Evolutionary conservation across 37 sponge, comb jelly and placozoan genomes (phyloP).

Genomic region (Aplysina aerophoba): DNA sequence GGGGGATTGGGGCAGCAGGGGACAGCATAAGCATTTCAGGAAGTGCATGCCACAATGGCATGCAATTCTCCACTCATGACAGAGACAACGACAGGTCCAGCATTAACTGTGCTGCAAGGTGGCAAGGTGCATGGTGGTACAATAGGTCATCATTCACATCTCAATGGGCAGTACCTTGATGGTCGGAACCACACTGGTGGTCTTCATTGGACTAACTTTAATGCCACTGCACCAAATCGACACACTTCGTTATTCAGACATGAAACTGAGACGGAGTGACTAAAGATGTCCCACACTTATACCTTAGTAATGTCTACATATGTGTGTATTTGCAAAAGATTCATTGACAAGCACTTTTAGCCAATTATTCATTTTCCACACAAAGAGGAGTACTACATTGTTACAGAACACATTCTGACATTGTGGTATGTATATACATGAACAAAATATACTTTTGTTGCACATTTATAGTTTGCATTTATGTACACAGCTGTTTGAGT

Average conservation of each 20-base stretch:
- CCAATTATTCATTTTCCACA: too few relatives aligned
- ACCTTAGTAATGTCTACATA: too few relatives aligned
- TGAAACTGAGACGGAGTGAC: slow-evolving; percentile 17
- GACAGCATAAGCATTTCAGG: too few relatives aligned
- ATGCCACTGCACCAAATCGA: neutral
- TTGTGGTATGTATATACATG: too few relatives aligned
- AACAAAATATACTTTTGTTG: too few relatives aligned
- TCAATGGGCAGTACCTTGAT: neutral
- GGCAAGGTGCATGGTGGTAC: slow-evolving; percentile 27
- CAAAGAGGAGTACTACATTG: too few relatives aligned
- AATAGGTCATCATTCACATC: neutral
- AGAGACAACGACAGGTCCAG: slow-evolving; percentile 4
- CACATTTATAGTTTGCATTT: too few relatives aligned
- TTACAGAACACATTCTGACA: too few relatives aligned
- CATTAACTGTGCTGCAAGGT: neutral
- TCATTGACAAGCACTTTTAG: too few relatives aligned
- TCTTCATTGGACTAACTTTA: neutral
- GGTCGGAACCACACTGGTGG: neutral
- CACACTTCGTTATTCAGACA: slow-evolving; percentile 2
- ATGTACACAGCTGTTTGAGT: too few relatives aligned
- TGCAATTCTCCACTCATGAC: slow-evolving; percentile 22
- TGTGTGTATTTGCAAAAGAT: too few relatives aligned
- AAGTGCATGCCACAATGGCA: neutral
- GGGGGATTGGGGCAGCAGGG: neutral
- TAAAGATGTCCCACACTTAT: too few relatives aligned